A percentile compares a stretch with the other conserved stretches of the same genome.
These are phyloP conservation scores for Eonycteris spelaea DNA, from an alignment of 2,113 vertebrate genomes.

Conservation along the genomic window DNA sequence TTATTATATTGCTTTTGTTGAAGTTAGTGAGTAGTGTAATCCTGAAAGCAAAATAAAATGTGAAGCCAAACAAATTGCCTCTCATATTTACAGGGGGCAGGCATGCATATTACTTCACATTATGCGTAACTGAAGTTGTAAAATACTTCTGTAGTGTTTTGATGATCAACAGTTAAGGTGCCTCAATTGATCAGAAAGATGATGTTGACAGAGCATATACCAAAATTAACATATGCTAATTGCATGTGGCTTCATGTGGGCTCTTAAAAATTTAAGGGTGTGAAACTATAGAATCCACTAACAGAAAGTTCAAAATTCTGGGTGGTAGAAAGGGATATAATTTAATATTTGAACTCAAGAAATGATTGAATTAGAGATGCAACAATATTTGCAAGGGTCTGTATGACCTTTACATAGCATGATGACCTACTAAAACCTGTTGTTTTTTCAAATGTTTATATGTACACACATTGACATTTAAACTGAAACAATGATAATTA, in stretches of 20 bases:
- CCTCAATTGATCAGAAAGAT: conserved; percentile 2
- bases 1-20: conserved; percentile 59
- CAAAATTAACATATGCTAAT: conserved; percentile 31
- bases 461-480: conserved; percentile 59
- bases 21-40: conserved; percentile 38
- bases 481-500: conserved; percentile 60
- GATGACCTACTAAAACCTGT: conserved; percentile 52
- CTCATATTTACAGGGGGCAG: neutral
- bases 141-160: conserved; percentile 37
- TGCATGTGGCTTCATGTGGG: neutral
- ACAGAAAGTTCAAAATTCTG: conserved; percentile 43
- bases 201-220: conserved; percentile 22
- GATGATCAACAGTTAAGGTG: conserved; percentile 46
- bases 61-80: conserved; percentile 22
- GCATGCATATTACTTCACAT: conserved; percentile 46
- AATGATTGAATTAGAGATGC: conserved; percentile 53
- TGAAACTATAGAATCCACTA: neutral
- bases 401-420: conserved; percentile 59
- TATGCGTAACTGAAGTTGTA: conserved; percentile 40
- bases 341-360: conserved; percentile 60
- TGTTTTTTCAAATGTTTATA: conserved; percentile 40
- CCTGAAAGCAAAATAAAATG: conserved; percentile 22
- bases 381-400: conserved; percentile 53
- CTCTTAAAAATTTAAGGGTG: conserved; percentile 19
- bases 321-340: conserved; percentile 6